These are phyloP conservation scores for Drosophila phalerata DNA, from an alignment of 2,888 invertebrate genomes.

Conservation along the genomic window DNA sequence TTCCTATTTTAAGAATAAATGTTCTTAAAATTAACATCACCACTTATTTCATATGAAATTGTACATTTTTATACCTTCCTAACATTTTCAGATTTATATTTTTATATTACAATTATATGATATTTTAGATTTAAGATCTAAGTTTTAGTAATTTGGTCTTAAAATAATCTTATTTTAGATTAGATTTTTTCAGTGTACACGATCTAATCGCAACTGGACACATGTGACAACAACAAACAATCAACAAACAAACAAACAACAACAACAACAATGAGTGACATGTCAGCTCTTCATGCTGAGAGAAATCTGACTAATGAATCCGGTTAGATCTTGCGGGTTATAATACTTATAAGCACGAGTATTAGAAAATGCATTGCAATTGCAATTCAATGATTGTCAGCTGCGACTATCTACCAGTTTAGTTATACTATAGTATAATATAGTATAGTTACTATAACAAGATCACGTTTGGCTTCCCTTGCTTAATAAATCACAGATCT, in stretches of 20 bases:
- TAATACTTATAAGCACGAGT: not conserved
- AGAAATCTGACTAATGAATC: slow-evolving; percentile 29
- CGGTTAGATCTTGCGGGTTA: slow-evolving; percentile 42
- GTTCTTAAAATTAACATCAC: too few species aligned
- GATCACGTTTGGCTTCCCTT: slow-evolving; percentile 34
- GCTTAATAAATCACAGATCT: slow-evolving; percentile 41
- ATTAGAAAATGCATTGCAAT: slow-evolving; percentile 10
- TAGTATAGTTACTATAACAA: slow-evolving; percentile 20
- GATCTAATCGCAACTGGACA: slow-evolving; percentile 12
- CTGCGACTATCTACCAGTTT: slow-evolving; percentile 6
- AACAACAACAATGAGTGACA: slow-evolving; percentile 6
- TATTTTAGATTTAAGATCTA: too few species aligned
- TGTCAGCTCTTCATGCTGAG: slow-evolving; percentile 20
- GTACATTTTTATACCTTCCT: too few species aligned
- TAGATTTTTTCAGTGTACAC: too few species aligned
- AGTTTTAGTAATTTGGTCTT: too few species aligned
- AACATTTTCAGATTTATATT: too few species aligned
- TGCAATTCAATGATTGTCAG: slow-evolving; percentile 21
- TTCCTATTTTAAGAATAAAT: too few species aligned
- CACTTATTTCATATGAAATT: too few species aligned
- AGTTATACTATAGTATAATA: not conserved
- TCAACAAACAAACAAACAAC: slow-evolving; percentile 1
- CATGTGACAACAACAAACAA: slow-evolving; percentile 6
- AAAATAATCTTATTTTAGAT: too few species aligned
- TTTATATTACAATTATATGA: too few species aligned